Evolutionary conservation across 2,113 vertebrate species (phyloP).

Genomic region (Pygoscelis antarcticus): DNA sequence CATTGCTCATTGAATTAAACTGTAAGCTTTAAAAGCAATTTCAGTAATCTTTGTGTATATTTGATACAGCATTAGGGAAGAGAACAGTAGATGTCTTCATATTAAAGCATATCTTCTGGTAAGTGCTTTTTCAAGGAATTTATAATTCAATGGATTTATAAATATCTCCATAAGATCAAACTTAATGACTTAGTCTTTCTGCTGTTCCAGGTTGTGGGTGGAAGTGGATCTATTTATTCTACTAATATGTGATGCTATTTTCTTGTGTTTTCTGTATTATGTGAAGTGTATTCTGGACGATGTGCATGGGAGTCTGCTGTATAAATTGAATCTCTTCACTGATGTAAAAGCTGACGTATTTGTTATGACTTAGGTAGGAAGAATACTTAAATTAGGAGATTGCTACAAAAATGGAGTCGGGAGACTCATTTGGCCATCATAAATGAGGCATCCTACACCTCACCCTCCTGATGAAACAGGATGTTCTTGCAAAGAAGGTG

Average conservation of each 20-base stretch:
- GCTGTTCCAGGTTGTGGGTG: background rate
- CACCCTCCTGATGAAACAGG: background rate
- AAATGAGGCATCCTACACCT: background rate
- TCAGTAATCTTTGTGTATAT: background rate
- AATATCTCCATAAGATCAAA: background rate
- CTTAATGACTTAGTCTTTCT: background rate
- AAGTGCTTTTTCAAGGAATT: background rate
- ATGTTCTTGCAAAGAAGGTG: background rate
- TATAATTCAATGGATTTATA: background rate
- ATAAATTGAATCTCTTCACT: background rate
- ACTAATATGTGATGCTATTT: background rate
- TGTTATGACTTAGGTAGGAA: background rate
- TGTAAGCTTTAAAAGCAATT: background rate
- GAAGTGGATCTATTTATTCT: constrained; percentile 8
- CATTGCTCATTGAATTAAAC: background rate
- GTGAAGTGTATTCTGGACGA: background rate
- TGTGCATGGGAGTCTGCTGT: background rate
- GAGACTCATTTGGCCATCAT: background rate
- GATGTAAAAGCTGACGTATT: background rate
- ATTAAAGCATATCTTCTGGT: background rate
- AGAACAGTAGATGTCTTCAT: background rate
- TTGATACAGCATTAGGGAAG: background rate
- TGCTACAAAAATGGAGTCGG: background rate
- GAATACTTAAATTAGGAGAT: background rate
- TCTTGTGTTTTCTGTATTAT: background rate